A percentile compares a stretch with the other conserved stretches of the same genome.
Conservation (phyloP, 2,113 vertebrate genomes). For the Nothocercus julius region DNA sequence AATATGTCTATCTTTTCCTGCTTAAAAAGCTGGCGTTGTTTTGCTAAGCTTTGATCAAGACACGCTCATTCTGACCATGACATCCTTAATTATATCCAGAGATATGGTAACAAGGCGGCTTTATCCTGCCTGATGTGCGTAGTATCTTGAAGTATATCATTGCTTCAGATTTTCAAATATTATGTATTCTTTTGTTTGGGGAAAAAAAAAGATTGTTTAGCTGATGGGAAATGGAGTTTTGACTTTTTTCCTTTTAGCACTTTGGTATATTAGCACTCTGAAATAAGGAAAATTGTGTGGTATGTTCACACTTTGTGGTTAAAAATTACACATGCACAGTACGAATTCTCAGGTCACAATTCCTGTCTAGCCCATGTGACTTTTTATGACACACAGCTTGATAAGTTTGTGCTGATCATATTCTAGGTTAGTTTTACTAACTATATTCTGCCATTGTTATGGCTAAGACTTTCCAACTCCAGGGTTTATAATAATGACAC, state of each 20-base stretch:
- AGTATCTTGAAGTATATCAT: neutral
- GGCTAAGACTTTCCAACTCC: neutral
- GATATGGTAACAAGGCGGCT: neutral
- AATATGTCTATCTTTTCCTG: constrained; percentile 42
- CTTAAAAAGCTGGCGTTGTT: constrained; percentile 41
- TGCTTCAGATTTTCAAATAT: constrained; percentile 18
- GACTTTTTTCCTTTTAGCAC: neutral
- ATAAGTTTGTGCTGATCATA: neutral
- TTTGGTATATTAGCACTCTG: neutral
- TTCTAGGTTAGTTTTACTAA: neutral
- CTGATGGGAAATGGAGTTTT: neutral
- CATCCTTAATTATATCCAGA: constrained; percentile 44
- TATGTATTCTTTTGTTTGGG: neutral
- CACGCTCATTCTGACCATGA: constrained; percentile 15
- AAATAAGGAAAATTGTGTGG: neutral
- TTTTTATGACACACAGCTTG: neutral
- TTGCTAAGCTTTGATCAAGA: constrained; percentile 65
- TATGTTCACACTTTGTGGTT: neutral
- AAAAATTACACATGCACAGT: neutral
- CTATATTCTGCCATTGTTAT: neutral
- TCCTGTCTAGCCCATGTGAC: neutral
- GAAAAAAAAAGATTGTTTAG: neutral
- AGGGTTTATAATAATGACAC: neutral
- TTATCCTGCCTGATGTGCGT: constrained; percentile 29
- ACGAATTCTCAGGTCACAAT: neutral